A percentile compares a stretch with the other conserved stretches of the same genome.
phyloP scores from a whole-genome alignment of 2,888 invertebrate species.

The Seira ritae region DNA sequence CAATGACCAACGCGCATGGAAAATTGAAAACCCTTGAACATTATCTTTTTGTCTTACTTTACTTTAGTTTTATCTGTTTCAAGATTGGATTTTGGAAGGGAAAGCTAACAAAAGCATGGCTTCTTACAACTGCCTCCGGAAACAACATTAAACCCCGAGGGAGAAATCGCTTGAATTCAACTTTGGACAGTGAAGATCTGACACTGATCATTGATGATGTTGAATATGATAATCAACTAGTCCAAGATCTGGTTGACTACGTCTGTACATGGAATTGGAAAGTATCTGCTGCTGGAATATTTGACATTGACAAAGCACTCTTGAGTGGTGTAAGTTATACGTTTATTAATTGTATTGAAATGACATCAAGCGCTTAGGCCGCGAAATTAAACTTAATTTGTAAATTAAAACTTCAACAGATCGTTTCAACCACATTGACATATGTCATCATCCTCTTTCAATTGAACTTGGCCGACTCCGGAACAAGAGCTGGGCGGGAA shows the following conservation, averaged over 20 bases:
- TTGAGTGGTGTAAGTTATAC: slow-evolving; percentile 32
- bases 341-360: neutral
- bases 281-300: slow-evolving; percentile 50
- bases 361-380: no score
- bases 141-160: neutral
- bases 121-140: slow-evolving; percentile 34
- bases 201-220: slow-evolving; percentile 27
- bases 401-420: no score
- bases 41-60: neutral
- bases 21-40: no score
- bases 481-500: neutral
- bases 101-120: slow-evolving; percentile 47
- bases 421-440: slow-evolving; percentile 51
- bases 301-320: slow-evolving; percentile 41
- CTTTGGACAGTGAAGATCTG: slow-evolving; percentile 40
- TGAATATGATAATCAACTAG: slow-evolving; percentile 46
- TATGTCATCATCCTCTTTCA: slow-evolving; percentile 51
- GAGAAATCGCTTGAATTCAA: slow-evolving; percentile 20
- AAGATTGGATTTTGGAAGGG: slow-evolving; percentile 51
- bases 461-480: slow-evolving; percentile 25
- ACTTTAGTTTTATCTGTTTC: neutral
- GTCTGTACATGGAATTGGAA: slow-evolving; percentile 50
- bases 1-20: no score
- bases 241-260: slow-evolving; percentile 48
- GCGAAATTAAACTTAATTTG: no score